Conservation (phyloP, 2,888 invertebrate species). For the Chydorus sphaericus region DNA sequence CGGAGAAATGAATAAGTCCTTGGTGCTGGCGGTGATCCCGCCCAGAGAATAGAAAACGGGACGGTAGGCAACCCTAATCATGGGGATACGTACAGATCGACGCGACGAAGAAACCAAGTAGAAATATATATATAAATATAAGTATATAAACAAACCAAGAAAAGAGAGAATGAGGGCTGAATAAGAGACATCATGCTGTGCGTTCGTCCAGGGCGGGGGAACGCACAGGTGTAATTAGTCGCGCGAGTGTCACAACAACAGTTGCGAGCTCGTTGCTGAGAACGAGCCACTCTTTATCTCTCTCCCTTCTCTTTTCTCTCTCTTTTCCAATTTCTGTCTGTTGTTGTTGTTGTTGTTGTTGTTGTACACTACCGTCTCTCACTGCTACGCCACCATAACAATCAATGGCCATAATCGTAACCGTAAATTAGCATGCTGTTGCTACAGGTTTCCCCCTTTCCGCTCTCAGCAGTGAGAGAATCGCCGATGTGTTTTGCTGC, state of each 20-base stretch:
- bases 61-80: too few species aligned
- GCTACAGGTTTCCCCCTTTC: too few species aligned
- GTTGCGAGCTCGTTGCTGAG: background rate
- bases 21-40: too few species aligned
- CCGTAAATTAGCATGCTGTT: conserved; percentile 4
- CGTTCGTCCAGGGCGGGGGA: background rate
- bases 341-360: background rate
- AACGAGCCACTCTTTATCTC: background rate
- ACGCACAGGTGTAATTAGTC: conserved; percentile 3
- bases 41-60: too few species aligned
- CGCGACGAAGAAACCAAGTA: too few species aligned
- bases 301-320: background rate
- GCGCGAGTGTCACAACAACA: conserved; percentile 5
- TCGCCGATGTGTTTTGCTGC: too few species aligned
- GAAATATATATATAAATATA: background rate
- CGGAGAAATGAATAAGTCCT: too few species aligned
- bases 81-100: too few species aligned
- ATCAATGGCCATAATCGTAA: conserved; percentile 7
- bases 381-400: background rate
- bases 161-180: background rate
- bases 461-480: too few species aligned
- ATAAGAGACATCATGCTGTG: conserved; percentile 2
- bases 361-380: background rate
- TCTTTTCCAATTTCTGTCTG: background rate
- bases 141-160: background rate